These are phyloP conservation scores for Lepidocyrtoides sp. DNA, from an alignment of 2,888 invertebrate genomes.

Conservation along the genomic window DNA sequence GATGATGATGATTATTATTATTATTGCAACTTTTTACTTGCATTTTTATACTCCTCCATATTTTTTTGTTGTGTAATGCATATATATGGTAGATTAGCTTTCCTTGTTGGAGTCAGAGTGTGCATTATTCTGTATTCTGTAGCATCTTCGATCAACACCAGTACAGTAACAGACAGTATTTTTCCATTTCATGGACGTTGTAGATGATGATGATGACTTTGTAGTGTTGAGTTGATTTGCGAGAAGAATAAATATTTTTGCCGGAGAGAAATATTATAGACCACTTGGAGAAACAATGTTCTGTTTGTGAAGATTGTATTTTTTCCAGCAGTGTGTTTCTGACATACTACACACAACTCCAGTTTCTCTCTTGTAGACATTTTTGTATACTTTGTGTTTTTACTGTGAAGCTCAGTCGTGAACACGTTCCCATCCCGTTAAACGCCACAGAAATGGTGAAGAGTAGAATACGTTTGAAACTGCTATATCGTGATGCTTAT, in stretches of 20 bases:
- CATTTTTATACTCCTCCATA: slow-evolving; percentile 32
- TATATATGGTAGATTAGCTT: neutral
- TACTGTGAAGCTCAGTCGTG: too few species aligned
- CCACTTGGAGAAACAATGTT: neutral
- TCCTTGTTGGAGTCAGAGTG: neutral
- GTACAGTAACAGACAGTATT: neutral
- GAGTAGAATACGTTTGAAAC: too few species aligned
- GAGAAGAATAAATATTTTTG: neutral
- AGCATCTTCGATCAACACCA: neutral
- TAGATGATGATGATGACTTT: neutral
- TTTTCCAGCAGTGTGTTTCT: neutral
- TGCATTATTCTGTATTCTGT: neutral
- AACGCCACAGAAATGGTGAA: too few species aligned
- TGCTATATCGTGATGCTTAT: too few species aligned
- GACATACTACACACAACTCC: too few species aligned
- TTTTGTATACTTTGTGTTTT: too few species aligned
- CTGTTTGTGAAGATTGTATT: neutral
- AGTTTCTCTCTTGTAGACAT: too few species aligned
- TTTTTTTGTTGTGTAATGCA: neutral
- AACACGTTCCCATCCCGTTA: too few species aligned
- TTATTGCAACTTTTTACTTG: slow-evolving; percentile 43
- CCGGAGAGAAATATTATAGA: neutral
- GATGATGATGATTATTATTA: slow-evolving; percentile 29
- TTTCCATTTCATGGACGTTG: neutral
- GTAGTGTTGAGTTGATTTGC: neutral